Base-by-base conservation (phyloP, 30 jellyfish, hydroid and myxozoan species). In the Pelagia noctiluca region DNA sequence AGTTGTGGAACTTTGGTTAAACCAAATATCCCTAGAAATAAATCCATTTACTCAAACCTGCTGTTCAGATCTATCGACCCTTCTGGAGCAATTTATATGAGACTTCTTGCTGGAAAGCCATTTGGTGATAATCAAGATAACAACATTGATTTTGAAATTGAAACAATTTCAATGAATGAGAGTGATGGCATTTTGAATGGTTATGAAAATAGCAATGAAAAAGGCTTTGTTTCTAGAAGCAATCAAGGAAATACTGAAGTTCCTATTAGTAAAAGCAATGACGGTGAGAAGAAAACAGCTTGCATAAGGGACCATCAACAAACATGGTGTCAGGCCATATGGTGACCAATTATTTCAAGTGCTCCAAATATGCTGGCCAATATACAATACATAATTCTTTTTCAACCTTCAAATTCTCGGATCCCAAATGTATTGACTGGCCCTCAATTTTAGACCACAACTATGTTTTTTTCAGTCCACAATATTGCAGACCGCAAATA, bases 31-130 rank as follows among this genome's bases (percentile, higher is more conserved):
- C 76, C 72, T 22, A 69, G 35, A 21, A 42, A 42, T 26, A 35
- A 42, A 35, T 21, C 25, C 19, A 69, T 26, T 69, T 70, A 42
- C 35, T 36, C 66, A 21, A 28, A 35, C 62, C 62, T 69, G 66
- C 66, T 69, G 35, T 69, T 69, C 63, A 69, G 35, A 42, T 69
- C 82, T 21, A 69, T 69, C 16, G 62, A 70, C 62, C 82, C 82
- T 23, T 21, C 63, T 26, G 82, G 66, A 69, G 35, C 30, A 19
- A 69, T 69, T 26, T 13, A 26, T 69, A 69, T 69, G 32, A 63
- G 76, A 63, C 36, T 63, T 10, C 76, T 63, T 24, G 76, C 32
- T 63, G 42, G 42, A 42, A 42, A 42, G 57, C 57, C 57, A 42
- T 42, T 42, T 42, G 57, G 16, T 42, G 57, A 42, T 42, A 42